Base-by-base conservation (phyloP, 2,888 invertebrate species). In the Tachina fera region DNA sequence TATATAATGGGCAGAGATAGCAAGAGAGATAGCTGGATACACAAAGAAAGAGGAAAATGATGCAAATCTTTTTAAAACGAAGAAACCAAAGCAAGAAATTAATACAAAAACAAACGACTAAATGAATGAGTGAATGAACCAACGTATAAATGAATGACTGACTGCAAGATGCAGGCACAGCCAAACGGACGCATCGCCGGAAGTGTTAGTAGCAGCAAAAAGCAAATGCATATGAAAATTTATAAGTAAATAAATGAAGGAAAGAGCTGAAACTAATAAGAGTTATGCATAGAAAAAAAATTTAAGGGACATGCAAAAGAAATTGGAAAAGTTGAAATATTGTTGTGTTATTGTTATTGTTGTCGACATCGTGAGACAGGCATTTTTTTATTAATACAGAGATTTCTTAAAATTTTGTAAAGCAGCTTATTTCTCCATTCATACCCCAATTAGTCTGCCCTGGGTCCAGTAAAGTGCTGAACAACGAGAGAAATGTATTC, bases 21-120 rank as follows among this genome's bases (percentile, higher is more conserved):
- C 10, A 10, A 1, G 1, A 47, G 3, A 71, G 45, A 31, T 31
- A 31, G 5, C 0, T 31, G 31, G 6, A 31, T 5, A 31, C 31
- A 31, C 31, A 31, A 31, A 31, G 31, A 31, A 58, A 31, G 31
- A 5, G 22, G 2, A 45, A 56, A 14, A 56, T 71, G 13, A 58
- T 56, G 58, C 31, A 71, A 71, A 45, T 71, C 45, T 61, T 10
- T 49, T 74, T 61, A 74, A 31, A 60, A 43, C 16, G 39, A 39
- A 71, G 9, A 61, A 51, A 43, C 68, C 60, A 51, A 70, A 78
- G 19, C 22, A 60, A 61, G n/a, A 70, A 63, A 71, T 60, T 53
- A 53, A 45, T 45, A 53, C 14, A 67, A 53, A 67, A 67, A 71
- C 16, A 47, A 58, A 31, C 9, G 45, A 56, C 43, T 39, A 14